Conservation (phyloP, 2,113 vertebrate genomes). For the Petrocephalus microphthalmus region DNA sequence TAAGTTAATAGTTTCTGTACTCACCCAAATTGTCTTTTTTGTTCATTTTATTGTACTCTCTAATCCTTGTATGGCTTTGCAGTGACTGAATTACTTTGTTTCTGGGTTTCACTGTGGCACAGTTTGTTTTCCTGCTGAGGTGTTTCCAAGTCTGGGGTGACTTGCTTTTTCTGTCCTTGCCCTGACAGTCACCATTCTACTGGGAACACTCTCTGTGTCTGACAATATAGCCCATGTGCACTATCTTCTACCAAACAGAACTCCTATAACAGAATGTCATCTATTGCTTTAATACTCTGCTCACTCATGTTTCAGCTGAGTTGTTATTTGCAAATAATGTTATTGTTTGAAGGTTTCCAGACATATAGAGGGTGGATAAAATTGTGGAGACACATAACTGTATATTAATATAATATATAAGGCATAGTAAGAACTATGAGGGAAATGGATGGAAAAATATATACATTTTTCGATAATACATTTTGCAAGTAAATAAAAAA, state of each 20-base stretch:
- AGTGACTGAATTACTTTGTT: not conserved
- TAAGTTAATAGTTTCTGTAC: not conserved
- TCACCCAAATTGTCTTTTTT: not conserved
- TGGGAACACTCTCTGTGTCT: not conserved
- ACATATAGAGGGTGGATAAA: not conserved
- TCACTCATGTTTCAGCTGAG: not conserved
- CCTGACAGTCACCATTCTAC: not conserved
- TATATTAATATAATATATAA: not conserved
- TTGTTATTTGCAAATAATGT: not conserved
- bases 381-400: not conserved
- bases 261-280: not conserved
- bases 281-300: not conserved
- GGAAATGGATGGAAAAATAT: not conserved
- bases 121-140: not conserved
- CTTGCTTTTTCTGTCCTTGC: not conserved
- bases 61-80: not conserved
- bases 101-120: not conserved
- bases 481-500: not conserved
- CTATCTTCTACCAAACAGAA: not conserved
- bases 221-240: not conserved
- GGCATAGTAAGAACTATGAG: not conserved
- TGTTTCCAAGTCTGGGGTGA: not conserved
- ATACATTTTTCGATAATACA: not conserved
- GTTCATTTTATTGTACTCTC: not conserved
- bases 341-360: not conserved